Percentiles rank a stretch among this genome's conserved stretches.
Evolutionary conservation across 1,140 invertebrate genomes (phyloP).

Genomic region (Drosophila guanche): DNA sequence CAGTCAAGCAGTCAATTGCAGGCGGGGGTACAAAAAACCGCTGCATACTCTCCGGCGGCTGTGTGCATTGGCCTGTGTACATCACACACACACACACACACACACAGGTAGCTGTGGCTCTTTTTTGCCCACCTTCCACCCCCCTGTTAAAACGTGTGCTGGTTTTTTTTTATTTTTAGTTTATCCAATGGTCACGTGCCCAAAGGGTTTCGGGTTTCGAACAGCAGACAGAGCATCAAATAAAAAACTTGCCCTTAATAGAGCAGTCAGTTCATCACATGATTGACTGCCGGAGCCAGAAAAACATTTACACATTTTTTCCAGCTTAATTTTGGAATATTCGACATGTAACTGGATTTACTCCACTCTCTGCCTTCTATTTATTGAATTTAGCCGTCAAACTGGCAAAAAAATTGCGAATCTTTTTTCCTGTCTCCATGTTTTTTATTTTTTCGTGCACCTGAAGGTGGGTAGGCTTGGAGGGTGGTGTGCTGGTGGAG

Average conservation of each 20-base stretch:
- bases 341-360: constrained; percentile 19
- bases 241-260: not conserved
- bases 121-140: too few species aligned
- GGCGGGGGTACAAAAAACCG: constrained; percentile 6
- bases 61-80: constrained; percentile 5
- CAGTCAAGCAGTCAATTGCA: constrained; percentile 7
- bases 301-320: constrained; percentile 26
- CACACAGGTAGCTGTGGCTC: too few species aligned
- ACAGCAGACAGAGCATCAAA: not conserved
- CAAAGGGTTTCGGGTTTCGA: not conserved
- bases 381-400: not conserved
- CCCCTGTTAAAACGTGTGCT: constrained; percentile 2
- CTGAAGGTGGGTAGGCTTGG: not conserved
- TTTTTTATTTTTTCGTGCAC: too few species aligned
- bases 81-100: too few species aligned
- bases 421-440: too few species aligned
- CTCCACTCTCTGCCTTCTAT: not conserved
- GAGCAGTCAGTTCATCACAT: not conserved
- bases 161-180: constrained; percentile 32
- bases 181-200: constrained; percentile 32
- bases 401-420: constrained; percentile 18
- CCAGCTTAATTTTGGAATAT: not conserved
- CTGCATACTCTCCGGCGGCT: constrained; percentile 32
- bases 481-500: not conserved
- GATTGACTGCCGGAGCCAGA: constrained; percentile 1